A percentile compares a stretch with the other conserved stretches of the same genome.
phyloP scores from a whole-genome alignment of 2,888 invertebrate genomes.

The Melanophora roralis region DNA sequence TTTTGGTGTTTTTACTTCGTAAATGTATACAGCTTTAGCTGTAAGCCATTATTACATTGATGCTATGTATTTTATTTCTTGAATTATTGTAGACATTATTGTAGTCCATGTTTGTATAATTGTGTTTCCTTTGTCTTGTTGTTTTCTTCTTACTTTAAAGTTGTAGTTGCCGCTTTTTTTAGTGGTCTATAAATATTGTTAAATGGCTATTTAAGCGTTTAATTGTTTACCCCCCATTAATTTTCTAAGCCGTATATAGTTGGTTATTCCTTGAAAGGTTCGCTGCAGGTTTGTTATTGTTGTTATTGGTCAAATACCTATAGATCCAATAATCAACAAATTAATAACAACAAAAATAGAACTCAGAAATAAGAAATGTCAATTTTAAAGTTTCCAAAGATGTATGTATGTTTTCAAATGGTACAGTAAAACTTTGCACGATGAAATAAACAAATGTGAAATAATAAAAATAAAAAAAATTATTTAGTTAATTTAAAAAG shows the following conservation, averaged over 20 bases:
- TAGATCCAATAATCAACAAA: slow-evolving; percentile 35
- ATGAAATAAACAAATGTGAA: too few species aligned
- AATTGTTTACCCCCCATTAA: slow-evolving; percentile 63
- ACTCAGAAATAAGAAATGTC: background rate
- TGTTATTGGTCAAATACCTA: slow-evolving; percentile 33
- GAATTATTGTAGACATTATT: background rate
- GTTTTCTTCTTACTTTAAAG: background rate
- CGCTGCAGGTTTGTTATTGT: background rate
- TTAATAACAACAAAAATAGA: slow-evolving; percentile 35
- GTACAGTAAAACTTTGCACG: too few species aligned
- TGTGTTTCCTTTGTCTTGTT: background rate
- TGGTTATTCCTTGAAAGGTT: slow-evolving; percentile 47
- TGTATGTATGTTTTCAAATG: too few species aligned
- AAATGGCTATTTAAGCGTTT: slow-evolving; percentile 63
- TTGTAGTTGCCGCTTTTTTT: slow-evolving; percentile 51
- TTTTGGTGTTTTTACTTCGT: background rate
- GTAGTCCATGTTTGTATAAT: slow-evolving; percentile 34
- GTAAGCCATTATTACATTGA: slow-evolving; percentile 3
- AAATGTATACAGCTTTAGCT: background rate
- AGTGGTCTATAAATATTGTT: slow-evolving; percentile 63
- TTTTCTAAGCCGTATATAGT: slow-evolving; percentile 53
- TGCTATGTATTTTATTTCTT: slow-evolving; percentile 20
- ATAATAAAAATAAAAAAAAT: slow-evolving; percentile 15
- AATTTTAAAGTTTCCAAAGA: too few species aligned
- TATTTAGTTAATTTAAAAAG: slow-evolving; percentile 27